Evolutionary conservation across 2,113 vertebrate species (phyloP).

Genomic region (Cercopithecus mona): DNA sequence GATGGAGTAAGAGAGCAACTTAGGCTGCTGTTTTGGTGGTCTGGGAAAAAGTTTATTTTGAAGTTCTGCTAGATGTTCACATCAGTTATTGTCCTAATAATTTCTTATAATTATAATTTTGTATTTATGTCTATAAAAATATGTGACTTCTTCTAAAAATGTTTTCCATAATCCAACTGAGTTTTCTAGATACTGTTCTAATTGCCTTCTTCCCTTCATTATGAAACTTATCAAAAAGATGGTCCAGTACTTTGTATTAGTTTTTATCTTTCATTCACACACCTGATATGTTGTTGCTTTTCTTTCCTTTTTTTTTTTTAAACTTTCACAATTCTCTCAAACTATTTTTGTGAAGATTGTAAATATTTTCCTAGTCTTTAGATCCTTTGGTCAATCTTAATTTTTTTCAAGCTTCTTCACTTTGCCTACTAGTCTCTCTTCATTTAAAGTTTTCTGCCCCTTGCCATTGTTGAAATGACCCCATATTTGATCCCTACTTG

Average conservation of each 20-base stretch:
- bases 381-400: background rate
- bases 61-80: background rate
- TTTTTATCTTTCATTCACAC: background rate
- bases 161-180: background rate
- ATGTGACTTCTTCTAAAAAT: background rate
- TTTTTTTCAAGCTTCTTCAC: background rate
- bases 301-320: background rate
- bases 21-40: background rate
- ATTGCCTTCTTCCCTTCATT: background rate
- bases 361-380: background rate
- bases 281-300: too few species aligned
- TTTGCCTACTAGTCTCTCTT: background rate
- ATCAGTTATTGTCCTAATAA: background rate
- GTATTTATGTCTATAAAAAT: background rate
- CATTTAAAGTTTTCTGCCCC: background rate
- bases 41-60: background rate
- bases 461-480: background rate
- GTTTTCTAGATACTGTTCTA: background rate
- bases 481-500: background rate
- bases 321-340: background rate
- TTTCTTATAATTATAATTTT: background rate
- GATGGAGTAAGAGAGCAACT: background rate
- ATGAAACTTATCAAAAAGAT: background rate
- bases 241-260: background rate
- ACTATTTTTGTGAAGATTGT: background rate